Evolutionary conservation across 2,113 vertebrate species (phyloP).

Genomic region (Clupea harengus): DNA sequence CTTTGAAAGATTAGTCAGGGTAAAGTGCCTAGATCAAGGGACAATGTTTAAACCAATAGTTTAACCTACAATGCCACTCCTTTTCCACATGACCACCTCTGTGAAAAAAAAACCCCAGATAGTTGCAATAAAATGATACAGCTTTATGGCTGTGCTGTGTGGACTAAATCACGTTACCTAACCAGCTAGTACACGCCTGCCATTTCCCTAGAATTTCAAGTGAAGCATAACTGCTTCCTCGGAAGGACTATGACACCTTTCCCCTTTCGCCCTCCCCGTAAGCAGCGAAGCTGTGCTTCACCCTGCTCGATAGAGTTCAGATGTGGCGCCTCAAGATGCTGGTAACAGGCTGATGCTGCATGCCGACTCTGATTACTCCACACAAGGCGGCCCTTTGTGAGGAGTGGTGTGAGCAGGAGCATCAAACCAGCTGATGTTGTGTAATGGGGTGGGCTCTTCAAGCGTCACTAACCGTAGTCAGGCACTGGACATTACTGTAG

Average conservation of each 20-base stretch:
- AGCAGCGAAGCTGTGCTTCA: not conserved
- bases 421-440: slow-evolving; percentile 50
- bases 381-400: slow-evolving; percentile 64
- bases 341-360: slow-evolving; percentile 53
- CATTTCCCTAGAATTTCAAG: not conserved
- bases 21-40: not conserved
- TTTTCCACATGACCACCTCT: not conserved
- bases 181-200: not conserved
- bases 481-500: slow-evolving; percentile 16
- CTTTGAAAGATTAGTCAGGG: not conserved
- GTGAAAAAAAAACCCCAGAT: not conserved
- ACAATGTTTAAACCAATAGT: not conserved
- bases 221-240: not conserved
- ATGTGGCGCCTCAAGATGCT: slow-evolving; percentile 19
- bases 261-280: not conserved
- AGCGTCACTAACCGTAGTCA: slow-evolving; percentile 35
- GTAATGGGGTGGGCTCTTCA: slow-evolving; percentile 15
- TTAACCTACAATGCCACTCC: not conserved
- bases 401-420: slow-evolving; percentile 39
- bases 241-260: not conserved
- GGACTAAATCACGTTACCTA: not conserved
- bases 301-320: not conserved
- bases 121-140: not conserved
- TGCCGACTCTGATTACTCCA: slow-evolving; percentile 57
- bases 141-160: not conserved